A percentile compares a stretch with the other conserved stretches of the same genome.
Evolutionary conservation across 2,797 vertebrate species (phyloP).

Genomic region (Chrysocyon brachyurus): DNA sequence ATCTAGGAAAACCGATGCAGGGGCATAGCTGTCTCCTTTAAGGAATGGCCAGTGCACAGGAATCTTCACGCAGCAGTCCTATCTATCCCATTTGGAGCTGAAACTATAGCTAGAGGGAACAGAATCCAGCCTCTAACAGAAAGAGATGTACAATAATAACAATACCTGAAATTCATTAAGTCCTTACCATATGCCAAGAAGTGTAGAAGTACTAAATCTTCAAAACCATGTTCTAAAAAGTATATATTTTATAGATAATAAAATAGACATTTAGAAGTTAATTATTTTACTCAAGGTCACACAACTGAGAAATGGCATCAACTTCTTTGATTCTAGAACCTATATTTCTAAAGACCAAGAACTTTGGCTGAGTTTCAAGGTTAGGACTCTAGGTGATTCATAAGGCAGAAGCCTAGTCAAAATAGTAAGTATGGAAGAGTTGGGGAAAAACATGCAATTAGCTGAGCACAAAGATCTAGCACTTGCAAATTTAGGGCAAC

Average conservation of each 20-base stretch:
- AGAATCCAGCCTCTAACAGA: neutral
- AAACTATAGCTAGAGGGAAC: neutral
- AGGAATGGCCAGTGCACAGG: neutral
- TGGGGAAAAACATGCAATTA: neutral
- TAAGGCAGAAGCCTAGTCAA: neutral
- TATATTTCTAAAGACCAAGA: constrained; percentile 7
- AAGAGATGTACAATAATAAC: neutral
- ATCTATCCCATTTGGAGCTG: neutral
- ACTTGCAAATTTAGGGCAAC: neutral
- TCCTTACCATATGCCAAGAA: neutral
- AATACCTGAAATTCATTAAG: neutral
- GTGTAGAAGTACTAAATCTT: neutral
- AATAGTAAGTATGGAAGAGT: neutral
- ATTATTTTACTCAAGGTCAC: neutral
- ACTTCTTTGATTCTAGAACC: neutral
- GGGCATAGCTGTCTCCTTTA: neutral
- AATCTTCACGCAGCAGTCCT: neutral
- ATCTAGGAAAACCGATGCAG: neutral
- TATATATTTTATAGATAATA: neutral
- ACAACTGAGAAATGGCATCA: neutral
- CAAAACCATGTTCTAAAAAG: neutral
- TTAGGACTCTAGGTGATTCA: neutral
- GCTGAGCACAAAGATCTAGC: neutral
- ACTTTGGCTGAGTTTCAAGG: neutral
- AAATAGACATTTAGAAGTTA: constrained; percentile 7